Evolutionary conservation across 1,140 invertebrate species (phyloP).

Genomic region (Drosophila kohkoa): DNA sequence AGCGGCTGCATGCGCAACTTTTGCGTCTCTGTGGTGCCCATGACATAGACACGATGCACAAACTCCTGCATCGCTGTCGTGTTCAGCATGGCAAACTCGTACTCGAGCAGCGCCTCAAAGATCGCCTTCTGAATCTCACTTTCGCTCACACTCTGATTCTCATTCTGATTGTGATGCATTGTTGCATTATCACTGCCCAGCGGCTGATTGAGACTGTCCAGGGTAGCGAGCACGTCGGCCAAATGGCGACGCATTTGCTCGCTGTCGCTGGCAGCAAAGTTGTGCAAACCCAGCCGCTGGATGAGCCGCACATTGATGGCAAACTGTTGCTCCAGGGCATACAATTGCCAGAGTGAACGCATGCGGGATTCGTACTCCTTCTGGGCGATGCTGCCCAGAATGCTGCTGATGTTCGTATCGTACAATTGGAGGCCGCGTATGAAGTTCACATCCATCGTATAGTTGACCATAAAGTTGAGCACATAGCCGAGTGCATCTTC

Average conservation of each 20-base stretch:
- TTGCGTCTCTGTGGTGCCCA: conserved; percentile 62
- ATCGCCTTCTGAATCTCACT: conserved; percentile 31
- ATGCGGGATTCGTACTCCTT: conserved; percentile 74
- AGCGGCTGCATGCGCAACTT: conserved; percentile 38
- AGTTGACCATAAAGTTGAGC: conserved; percentile 68
- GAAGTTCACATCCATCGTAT: conserved; percentile 74
- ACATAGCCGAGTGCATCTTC: conserved; percentile 60
- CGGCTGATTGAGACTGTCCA: conserved; percentile 31
- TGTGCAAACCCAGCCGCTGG: conserved; percentile 52
- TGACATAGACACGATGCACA: conserved; percentile 61
- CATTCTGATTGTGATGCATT: background rate
- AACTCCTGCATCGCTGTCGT: conserved; percentile 79
- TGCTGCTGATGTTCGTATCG: conserved; percentile 59
- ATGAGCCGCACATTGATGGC: conserved; percentile 58
- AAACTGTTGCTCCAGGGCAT: conserved; percentile 69
- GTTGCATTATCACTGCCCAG: background rate
- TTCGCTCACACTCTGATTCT: conserved; percentile 6
- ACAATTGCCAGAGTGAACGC: conserved; percentile 75
- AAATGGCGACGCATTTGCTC: conserved; percentile 44
- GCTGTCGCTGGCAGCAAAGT: conserved; percentile 42
- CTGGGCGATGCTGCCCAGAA: conserved; percentile 60
- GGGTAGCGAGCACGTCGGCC: conserved; percentile 46
- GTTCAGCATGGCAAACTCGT: conserved; percentile 59
- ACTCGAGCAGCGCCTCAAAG: conserved; percentile 32
- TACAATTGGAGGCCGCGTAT: conserved; percentile 72